A percentile compares a stretch with the other conserved stretches of the same genome.
Evolutionary conservation across 2,888 invertebrate species (phyloP).

Genomic region (Serrognathus titanus): DNA sequence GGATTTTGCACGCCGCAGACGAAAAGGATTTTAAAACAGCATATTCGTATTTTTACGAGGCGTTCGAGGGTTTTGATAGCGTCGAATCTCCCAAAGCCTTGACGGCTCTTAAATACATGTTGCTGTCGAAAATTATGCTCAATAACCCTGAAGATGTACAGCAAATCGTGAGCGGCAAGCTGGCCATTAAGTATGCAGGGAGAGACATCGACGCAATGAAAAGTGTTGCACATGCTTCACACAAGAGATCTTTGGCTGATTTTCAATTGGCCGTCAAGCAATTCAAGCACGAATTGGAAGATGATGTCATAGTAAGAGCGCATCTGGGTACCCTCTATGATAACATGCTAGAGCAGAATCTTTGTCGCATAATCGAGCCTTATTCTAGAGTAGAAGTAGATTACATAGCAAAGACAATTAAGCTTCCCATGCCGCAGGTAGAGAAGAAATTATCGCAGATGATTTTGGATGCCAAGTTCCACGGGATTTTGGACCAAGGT

Average conservation of each 20-base stretch:
- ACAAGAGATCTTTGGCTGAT: conserved; percentile 93
- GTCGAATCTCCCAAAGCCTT: conserved; percentile 89
- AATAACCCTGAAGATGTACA: conserved; percentile 95
- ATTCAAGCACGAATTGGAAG: conserved; percentile 85
- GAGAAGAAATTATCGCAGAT: conserved; percentile 99
- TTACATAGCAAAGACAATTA: conserved; percentile 88
- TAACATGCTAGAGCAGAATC: conserved; percentile 98
- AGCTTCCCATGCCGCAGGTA: conserved; percentile 84
- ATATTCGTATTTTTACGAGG: conserved; percentile 99
- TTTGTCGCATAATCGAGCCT: conserved; percentile 97
- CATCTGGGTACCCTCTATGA: conserved; percentile 97
- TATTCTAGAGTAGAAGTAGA: conserved; percentile 95
- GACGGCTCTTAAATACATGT: conserved; percentile 98
- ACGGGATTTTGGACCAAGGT: conserved; percentile 97
- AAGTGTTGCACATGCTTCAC: conserved; percentile 92
- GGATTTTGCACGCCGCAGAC: conserved; percentile 98
- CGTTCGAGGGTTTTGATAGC: conserved; percentile 97
- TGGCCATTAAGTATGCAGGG: conserved; percentile 95
- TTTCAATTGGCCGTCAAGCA: conserved; percentile 87
- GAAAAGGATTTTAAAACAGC: conserved; percentile 99
- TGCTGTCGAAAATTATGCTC: conserved; percentile 97
- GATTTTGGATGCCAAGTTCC: conserved; percentile 97
- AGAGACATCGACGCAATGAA: conserved; percentile 97
- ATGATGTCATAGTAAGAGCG: conserved; percentile 95
- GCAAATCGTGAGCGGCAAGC: conserved; percentile 91